These are phyloP conservation scores for Anarhynchus alexandrinus DNA, from an alignment of 2,113 vertebrate genomes.

Conservation along the genomic window DNA sequence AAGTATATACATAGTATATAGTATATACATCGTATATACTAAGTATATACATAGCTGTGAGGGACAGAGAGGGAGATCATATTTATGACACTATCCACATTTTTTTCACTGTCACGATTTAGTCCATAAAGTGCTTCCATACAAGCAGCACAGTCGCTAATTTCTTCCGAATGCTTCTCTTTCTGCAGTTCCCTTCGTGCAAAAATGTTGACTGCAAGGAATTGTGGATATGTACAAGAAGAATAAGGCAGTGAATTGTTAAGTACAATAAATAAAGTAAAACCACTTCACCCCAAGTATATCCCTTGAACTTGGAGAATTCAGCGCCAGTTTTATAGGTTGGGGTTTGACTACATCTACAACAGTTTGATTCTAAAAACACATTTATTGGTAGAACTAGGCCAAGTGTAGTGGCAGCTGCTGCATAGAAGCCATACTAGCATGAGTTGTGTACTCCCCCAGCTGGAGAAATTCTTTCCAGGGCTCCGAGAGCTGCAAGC, in stretches of 20 bases:
- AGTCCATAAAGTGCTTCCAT: neutral
- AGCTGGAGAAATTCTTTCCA: neutral
- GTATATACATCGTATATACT: neutral
- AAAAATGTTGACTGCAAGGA: neutral
- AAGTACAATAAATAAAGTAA: neutral
- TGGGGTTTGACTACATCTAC: neutral
- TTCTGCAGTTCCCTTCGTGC: neutral
- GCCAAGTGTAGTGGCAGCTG: accelerated
- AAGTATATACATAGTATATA: neutral
- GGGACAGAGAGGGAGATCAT: neutral
- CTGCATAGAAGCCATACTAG: neutral
- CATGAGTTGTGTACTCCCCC: neutral
- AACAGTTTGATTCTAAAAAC: neutral
- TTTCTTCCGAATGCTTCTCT: neutral
- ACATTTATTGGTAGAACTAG: neutral
- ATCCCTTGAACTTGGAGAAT: neutral
- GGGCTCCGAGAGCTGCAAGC: neutral
- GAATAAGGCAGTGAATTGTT: neutral
- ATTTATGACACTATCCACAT: neutral
- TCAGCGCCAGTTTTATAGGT: neutral
- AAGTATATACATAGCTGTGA: neutral
- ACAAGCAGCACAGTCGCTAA: accelerated
- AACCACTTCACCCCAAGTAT: neutral
- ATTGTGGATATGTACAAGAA: neutral
- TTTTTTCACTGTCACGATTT: neutral